phyloP scores from a whole-genome alignment of 2,113 vertebrate species.

The Colius striatus region DNA sequence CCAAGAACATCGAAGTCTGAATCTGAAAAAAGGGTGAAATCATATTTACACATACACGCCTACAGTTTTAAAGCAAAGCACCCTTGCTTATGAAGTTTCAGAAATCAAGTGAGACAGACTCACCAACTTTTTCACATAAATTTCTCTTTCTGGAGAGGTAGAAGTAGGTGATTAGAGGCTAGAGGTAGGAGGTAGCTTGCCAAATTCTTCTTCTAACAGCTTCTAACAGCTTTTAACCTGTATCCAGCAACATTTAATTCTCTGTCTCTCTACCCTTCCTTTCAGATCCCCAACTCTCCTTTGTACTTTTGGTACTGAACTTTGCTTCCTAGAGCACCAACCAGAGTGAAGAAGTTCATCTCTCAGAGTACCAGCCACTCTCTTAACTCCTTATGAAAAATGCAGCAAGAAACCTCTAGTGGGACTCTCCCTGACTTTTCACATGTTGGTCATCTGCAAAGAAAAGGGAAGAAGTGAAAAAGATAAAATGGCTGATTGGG shows the following conservation, averaged over 20 bases:
- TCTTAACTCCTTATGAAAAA: conserved; percentile 15
- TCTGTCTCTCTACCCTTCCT: background rate
- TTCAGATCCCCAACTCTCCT: background rate
- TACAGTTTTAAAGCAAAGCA: rapidly evolving
- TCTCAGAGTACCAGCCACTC: background rate
- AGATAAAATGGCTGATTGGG: background rate
- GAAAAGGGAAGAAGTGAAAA: background rate
- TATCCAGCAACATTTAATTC: background rate
- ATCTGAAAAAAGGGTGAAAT: background rate
- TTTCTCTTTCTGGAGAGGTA: background rate
- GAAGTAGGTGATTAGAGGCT: background rate
- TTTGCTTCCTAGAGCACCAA: background rate
- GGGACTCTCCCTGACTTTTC: background rate
- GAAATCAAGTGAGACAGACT: background rate
- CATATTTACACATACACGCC: background rate
- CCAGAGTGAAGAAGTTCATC: background rate
- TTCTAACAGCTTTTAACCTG: background rate
- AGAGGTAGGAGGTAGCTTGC: background rate
- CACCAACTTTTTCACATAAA: background rate
- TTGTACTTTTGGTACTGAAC: background rate
- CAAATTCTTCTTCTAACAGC: background rate
- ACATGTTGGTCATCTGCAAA: background rate
- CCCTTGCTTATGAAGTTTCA: background rate
- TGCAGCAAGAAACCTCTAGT: background rate
- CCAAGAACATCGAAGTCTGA: background rate